Conservation (phyloP, 2,113 vertebrate species). For the Symphodus melops region DNA sequence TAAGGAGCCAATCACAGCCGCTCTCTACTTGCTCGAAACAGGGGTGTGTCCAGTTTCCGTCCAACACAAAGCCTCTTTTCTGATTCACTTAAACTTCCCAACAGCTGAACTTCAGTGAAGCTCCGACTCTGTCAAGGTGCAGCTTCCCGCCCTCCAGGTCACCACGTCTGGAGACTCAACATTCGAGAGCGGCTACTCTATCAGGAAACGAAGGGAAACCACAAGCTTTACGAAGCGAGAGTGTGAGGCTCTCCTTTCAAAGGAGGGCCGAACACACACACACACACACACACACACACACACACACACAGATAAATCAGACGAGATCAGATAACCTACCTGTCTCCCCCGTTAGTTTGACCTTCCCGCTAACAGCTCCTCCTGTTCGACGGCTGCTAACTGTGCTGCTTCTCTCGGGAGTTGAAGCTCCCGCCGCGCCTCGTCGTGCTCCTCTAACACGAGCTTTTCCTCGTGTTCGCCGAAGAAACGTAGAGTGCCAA, state of each 20-base stretch:
- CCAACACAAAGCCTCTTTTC: background rate
- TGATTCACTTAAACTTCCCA: background rate
- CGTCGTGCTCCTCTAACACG: slow-evolving; percentile 10
- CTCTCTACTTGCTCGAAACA: too few species aligned
- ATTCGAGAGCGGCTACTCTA: slow-evolving; percentile 51
- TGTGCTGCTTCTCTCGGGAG: background rate
- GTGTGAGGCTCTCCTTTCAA: slow-evolving; percentile 68
- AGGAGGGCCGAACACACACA: slow-evolving; percentile 50
- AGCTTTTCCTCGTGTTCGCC: slow-evolving; percentile 29
- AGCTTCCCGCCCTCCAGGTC: slow-evolving; percentile 7
- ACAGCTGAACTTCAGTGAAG: background rate
- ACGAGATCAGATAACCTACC: slow-evolving; percentile 75
- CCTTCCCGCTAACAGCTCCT: slow-evolving; percentile 42
- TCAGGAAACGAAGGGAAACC: slow-evolving; percentile 54
- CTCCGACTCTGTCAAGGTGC: background rate
- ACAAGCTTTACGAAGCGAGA: slow-evolving; percentile 43
- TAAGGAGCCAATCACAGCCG: too few species aligned
- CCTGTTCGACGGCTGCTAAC: slow-evolving; percentile 13
- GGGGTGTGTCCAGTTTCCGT: background rate
- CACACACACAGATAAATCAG: slow-evolving; percentile 66
- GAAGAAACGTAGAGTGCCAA: slow-evolving; percentile 35
- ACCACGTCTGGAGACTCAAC: slow-evolving; percentile 26
- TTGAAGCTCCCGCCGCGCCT: slow-evolving; percentile 4
- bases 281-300: slow-evolving; percentile 55
- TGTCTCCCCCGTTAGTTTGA: slow-evolving; percentile 43